Evolutionary conservation across 1,140 invertebrate genomes (phyloP).

Genomic region (Hylyphantes graminicola): DNA sequence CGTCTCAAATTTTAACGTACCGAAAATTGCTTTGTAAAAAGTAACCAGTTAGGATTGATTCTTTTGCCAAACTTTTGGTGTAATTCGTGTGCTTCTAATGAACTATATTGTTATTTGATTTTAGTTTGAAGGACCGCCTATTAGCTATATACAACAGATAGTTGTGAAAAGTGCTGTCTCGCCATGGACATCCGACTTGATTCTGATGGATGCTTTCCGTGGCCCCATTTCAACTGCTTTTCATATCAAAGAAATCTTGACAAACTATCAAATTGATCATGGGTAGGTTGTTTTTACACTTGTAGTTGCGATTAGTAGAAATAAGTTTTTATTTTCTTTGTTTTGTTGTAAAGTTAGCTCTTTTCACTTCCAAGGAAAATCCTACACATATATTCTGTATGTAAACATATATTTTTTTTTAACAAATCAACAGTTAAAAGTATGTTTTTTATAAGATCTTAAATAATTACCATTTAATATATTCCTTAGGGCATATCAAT

Average conservation of each 20-base stretch:
- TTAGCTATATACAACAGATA: constrained; percentile 80
- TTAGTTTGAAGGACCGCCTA: constrained; percentile 71
- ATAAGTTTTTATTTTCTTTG: not conserved
- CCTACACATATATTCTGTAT: no score
- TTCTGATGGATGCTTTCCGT: constrained; percentile 87
- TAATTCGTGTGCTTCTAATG: no score
- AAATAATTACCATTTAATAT: no score
- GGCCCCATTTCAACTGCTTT: constrained; percentile 75
- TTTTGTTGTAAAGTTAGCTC: not conserved
- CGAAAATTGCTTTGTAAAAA: no score
- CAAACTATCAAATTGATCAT: constrained; percentile 43
- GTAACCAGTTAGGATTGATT: no score
- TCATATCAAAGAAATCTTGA: constrained; percentile 44
- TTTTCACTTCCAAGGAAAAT: no score
- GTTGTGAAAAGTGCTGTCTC: constrained; percentile 78
- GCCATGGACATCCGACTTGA: constrained; percentile 85
- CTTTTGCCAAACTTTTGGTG: no score
- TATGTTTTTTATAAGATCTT: no score
- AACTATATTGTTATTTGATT: constrained; percentile 46
- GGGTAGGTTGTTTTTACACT: constrained; percentile 5
- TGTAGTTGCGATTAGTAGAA: not conserved
- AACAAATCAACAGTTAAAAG: no score
- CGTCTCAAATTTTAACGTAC: not conserved
- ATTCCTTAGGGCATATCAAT: no score
- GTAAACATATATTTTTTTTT: no score